phyloP scores from a whole-genome alignment of 2,888 invertebrate genomes.

The Oligia latruncula region DNA sequence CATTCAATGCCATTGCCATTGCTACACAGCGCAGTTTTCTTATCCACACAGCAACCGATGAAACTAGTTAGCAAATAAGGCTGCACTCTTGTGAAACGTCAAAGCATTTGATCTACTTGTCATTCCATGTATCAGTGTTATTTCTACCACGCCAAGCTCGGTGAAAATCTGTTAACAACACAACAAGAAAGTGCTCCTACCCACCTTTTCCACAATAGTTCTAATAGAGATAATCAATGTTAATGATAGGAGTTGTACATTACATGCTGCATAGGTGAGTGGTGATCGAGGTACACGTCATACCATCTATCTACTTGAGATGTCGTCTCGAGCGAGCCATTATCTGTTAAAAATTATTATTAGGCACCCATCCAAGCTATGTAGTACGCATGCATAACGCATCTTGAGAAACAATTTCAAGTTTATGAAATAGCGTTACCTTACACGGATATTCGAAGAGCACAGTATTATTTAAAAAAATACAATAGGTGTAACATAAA shows the following conservation, averaged over 20 bases:
- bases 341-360: slow-evolving; percentile 40
- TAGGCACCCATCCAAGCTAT: slow-evolving; percentile 31
- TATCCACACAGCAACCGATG: slow-evolving; percentile 8
- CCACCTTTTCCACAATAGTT: background rate
- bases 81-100: slow-evolving; percentile 7
- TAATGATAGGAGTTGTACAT: slow-evolving; percentile 2
- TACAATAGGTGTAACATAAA: background rate
- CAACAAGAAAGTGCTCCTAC: slow-evolving; percentile 16
- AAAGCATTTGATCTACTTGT: slow-evolving; percentile 33
- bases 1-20: slow-evolving; percentile 7
- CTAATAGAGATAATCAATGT: background rate
- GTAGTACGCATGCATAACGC: slow-evolving; percentile 34
- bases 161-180: slow-evolving; percentile 48
- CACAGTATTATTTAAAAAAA: background rate
- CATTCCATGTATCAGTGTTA: slow-evolving; percentile 20
- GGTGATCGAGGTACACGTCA: background rate
- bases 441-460: slow-evolving; percentile 2
- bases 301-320: slow-evolving; percentile 1
- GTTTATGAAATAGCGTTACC: slow-evolving; percentile 16
- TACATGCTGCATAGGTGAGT: slow-evolving; percentile 22
- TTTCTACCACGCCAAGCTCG: slow-evolving; percentile 32
- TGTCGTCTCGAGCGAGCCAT: slow-evolving; percentile 5
- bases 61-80: slow-evolving; percentile 4
- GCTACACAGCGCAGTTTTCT: slow-evolving; percentile 17
- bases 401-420: slow-evolving; percentile 7